Conservation (phyloP, 1,140 invertebrate genomes). For the Lamellibrachia luymesi region DNA sequence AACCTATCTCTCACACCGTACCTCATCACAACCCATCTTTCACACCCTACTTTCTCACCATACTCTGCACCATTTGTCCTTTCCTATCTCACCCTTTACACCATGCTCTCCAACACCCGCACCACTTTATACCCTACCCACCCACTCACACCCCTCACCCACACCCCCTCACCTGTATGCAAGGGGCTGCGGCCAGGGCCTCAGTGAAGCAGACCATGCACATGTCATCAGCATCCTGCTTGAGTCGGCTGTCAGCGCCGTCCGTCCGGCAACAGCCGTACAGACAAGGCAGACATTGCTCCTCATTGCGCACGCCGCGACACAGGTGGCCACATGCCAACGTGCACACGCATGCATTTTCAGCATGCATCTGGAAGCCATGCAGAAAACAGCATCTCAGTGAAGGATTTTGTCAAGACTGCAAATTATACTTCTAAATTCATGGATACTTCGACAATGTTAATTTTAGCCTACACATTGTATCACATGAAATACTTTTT, state of each 20-base stretch:
- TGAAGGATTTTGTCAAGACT: background rate
- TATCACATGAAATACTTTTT: background rate
- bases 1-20: too few relatives aligned
- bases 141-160: background rate
- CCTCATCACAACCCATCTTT: too few relatives aligned
- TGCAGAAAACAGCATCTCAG: background rate
- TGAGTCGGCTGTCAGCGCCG: slow-evolving; percentile 41
- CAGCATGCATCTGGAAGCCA: slow-evolving; percentile 71
- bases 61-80: too few relatives aligned
- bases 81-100: too few relatives aligned
- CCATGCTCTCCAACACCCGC: too few relatives aligned
- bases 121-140: background rate
- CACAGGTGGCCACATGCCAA: slow-evolving; percentile 88
- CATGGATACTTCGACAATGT: background rate
- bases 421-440: background rate
- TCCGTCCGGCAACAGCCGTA: slow-evolving; percentile 59
- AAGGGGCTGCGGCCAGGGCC: slow-evolving; percentile 88
- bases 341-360: slow-evolving; percentile 76
- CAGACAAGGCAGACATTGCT: slow-evolving; percentile 82
- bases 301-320: slow-evolving; percentile 83
- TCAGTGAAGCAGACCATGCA: slow-evolving; percentile 99
- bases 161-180: slow-evolving; percentile 70
- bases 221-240: slow-evolving; percentile 96
- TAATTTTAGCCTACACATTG: background rate
- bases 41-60: too few relatives aligned